Conservation (phyloP, 64 coral and sea anemone species). For the Montipora efflorescens region DNA sequence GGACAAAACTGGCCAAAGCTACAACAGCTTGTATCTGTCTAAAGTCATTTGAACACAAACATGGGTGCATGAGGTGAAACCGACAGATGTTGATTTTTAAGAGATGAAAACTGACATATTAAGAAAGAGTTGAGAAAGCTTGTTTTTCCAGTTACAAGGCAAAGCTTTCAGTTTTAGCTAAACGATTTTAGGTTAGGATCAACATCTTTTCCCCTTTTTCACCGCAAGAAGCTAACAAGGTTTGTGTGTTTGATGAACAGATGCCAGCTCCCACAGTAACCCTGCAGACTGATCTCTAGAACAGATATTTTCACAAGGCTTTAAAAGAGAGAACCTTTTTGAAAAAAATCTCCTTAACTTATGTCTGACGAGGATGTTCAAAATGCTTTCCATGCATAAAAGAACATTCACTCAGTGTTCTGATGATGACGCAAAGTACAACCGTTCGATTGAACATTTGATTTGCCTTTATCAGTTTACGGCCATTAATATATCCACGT, state of each 20-base stretch:
- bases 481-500: background rate
- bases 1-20: constrained; percentile 24
- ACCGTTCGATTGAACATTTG: background rate
- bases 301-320: too few species aligned
- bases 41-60: constrained; percentile 46
- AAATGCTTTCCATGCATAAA: too few species aligned
- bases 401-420: background rate
- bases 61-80: background rate
- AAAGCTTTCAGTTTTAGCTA: background rate
- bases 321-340: too few species aligned
- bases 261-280: background rate
- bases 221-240: background rate
- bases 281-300: background rate
- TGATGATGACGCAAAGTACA: background rate
- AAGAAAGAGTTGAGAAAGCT: too few species aligned
- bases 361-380: too few species aligned
- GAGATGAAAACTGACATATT: background rate
- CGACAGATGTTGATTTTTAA: background rate
- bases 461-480: background rate
- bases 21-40: background rate
- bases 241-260: background rate
- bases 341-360: too few species aligned
- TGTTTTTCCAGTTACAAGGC: too few species aligned
- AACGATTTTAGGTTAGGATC: too few species aligned
- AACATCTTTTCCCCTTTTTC: background rate